phyloP scores from a whole-genome alignment of 2,888 invertebrate genomes.

The Anodontia alba region DNA sequence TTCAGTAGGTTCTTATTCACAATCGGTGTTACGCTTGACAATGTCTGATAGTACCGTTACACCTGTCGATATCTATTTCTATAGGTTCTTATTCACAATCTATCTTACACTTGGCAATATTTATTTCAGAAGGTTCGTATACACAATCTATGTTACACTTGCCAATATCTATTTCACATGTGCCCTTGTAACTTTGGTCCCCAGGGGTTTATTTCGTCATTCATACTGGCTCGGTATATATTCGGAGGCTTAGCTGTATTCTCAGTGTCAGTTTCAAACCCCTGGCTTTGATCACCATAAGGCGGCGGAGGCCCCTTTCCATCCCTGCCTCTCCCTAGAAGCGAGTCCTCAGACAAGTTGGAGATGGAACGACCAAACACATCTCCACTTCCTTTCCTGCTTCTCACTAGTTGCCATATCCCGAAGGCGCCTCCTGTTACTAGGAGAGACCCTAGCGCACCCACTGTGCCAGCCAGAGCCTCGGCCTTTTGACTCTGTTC shows the following conservation, averaged over 20 bases:
- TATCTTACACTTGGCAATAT: too few relatives aligned
- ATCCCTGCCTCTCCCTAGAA: background rate
- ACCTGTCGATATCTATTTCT: too few relatives aligned
- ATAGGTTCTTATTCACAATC: too few relatives aligned
- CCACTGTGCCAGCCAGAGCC: slow-evolving; percentile 61
- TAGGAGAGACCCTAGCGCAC: slow-evolving; percentile 61
- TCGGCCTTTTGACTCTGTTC: slow-evolving; percentile 56
- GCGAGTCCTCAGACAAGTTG: slow-evolving; percentile 26
- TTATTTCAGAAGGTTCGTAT: too few relatives aligned
- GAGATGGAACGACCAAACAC: slow-evolving; percentile 18
- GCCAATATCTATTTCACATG: too few relatives aligned
- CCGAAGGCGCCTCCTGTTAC: slow-evolving; percentile 62
- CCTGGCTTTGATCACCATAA: slow-evolving; percentile 15
- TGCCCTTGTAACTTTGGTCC: too few relatives aligned
- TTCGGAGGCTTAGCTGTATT: slow-evolving; percentile 29
- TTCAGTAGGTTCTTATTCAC: too few relatives aligned
- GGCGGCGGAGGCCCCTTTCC: slow-evolving; percentile 31
- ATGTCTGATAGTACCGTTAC: too few relatives aligned
- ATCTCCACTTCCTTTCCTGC: slow-evolving; percentile 19
- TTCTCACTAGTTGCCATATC: slow-evolving; percentile 51
- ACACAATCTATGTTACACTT: too few relatives aligned
- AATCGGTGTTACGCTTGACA: too few relatives aligned
- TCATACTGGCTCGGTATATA: slow-evolving; percentile 43
- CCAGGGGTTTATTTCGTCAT: slow-evolving; percentile 28
- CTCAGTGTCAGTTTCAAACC: background rate